A percentile compares a stretch with the other conserved stretches of the same genome.
Conservation (phyloP, 2,797 vertebrate species). For the Myotis pilosus region DNA sequence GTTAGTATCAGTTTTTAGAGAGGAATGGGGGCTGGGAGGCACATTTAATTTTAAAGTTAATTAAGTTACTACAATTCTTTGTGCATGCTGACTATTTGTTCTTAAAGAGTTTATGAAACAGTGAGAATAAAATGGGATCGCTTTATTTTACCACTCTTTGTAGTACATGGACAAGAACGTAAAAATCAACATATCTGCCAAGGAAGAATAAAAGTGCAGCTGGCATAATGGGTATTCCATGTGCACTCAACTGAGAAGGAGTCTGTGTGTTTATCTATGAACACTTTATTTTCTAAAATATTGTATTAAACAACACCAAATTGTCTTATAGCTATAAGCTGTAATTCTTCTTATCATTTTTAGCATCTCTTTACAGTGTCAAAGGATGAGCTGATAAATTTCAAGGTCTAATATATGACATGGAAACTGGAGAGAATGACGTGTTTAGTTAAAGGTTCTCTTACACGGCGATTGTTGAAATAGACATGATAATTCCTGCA, state of each 20-base stretch:
- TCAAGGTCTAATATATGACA: neutral
- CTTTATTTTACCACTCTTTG: constrained; percentile 6
- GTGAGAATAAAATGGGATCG: neutral
- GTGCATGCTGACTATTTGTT: neutral
- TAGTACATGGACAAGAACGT: neutral
- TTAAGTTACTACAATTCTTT: neutral
- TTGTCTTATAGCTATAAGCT: neutral
- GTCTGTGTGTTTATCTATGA: neutral
- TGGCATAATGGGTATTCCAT: neutral
- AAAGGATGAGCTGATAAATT: neutral
- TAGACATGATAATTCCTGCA: neutral
- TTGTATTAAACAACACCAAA: neutral
- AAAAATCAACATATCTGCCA: neutral
- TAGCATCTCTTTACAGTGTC: neutral
- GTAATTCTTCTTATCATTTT: neutral
- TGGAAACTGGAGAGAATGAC: neutral
- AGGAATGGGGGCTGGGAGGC: neutral
- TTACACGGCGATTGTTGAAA: neutral
- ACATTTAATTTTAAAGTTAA: neutral
- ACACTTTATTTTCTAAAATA: neutral
- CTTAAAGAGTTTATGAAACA: neutral
- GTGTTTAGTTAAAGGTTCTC: neutral
- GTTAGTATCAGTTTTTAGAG: neutral
- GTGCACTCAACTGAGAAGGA: neutral
- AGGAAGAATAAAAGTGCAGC: neutral